Base-by-base conservation (phyloP, 2,113 vertebrate genomes). In the Antennarius striatus region DNA sequence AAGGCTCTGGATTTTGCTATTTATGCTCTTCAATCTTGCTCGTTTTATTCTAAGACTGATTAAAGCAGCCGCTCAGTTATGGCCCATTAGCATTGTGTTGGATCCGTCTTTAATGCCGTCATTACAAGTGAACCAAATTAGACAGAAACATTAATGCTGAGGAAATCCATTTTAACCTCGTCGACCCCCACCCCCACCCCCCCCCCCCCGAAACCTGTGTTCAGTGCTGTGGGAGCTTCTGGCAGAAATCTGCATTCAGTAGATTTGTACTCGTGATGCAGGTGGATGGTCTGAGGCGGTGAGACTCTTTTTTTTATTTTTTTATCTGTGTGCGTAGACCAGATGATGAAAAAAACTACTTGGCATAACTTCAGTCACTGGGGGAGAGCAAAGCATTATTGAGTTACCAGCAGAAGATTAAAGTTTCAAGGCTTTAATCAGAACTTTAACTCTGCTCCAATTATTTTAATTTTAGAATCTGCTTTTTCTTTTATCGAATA, bases 41-140 rank as follows among this genome's bases (percentile, higher is more conserved):
- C 28, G 3, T 40, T 15, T 72, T 67, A 63, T 64, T 65, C 65
- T 75, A 0, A 22, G 36, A 43, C 56, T 61, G 73, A 84, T 84
- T 59, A 74, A 85, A 79, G 79, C 46, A 63, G 58, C 43, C 60
- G 73, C 50, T 75, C 69, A 22, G 66, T 83, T 85, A 89, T 81
- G 66, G 79, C 55, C 82, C 80, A 82, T 77, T 86, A 81, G 74
- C 69, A 63, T 77, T 67, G 67, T 60, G 66, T 73, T 63, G 64
- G 66, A 70, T 70, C 68, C 53, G 58, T 65, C 73, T 82, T 60
- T 61, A 45, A 56, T 17, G 60, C 57, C 10, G 49, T 39, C 56
- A 4, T 77, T 67, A 73, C 78, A 82, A 67, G 62, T 8, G n/a
- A 76, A 74, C 56, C 52, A 51, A 77, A 71, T 84, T 84, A 82